Conservation (phyloP, 23 tunicate genomes). For the Trididemnum nubilum region DNA sequence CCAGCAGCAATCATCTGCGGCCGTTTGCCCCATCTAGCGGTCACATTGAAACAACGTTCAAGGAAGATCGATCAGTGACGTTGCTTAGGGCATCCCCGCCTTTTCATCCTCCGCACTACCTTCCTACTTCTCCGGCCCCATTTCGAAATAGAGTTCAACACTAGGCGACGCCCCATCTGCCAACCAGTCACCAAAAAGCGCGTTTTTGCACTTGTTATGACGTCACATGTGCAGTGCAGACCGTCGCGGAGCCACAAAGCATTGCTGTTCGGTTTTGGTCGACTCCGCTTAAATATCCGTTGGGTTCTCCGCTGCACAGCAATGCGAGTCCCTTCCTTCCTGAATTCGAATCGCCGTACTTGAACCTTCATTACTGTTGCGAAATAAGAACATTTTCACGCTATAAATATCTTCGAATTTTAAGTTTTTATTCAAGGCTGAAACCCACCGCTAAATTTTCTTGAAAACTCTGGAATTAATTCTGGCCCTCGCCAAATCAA, state of each 20-base stretch:
- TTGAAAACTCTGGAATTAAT: too few relatives aligned
- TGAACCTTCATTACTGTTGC: constrained; percentile 68
- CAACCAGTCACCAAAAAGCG: constrained; percentile 74
- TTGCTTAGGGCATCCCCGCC: neutral
- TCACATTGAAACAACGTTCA: too few relatives aligned
- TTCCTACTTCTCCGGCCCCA: constrained; percentile 56
- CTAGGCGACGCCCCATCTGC: constrained; percentile 30
- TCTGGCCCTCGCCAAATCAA: too few relatives aligned
- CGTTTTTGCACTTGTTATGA: constrained; percentile 41
- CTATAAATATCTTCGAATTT: neutral
- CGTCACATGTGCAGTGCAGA: constrained; percentile 68
- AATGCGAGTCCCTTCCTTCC: constrained; percentile 49
- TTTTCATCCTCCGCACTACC: constrained; percentile 16
- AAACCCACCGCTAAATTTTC: too few relatives aligned
- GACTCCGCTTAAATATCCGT: constrained; percentile 44
- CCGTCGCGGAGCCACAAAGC: constrained; percentile 77
- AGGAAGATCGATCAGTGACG: too few relatives aligned
- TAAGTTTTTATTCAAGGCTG: neutral
- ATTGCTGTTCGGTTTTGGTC: constrained; percentile 5
- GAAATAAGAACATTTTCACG: neutral
- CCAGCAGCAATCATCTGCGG: too few relatives aligned
- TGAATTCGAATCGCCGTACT: constrained; percentile 42
- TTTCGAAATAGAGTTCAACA: constrained; percentile 44
- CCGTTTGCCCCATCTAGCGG: too few relatives aligned
- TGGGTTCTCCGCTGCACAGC: constrained; percentile 19